Percentiles rank a stretch among this genome's conserved stretches.
phyloP scores from a whole-genome alignment of 2,797 vertebrate genomes.

The Crocidura indochinensis region DNA sequence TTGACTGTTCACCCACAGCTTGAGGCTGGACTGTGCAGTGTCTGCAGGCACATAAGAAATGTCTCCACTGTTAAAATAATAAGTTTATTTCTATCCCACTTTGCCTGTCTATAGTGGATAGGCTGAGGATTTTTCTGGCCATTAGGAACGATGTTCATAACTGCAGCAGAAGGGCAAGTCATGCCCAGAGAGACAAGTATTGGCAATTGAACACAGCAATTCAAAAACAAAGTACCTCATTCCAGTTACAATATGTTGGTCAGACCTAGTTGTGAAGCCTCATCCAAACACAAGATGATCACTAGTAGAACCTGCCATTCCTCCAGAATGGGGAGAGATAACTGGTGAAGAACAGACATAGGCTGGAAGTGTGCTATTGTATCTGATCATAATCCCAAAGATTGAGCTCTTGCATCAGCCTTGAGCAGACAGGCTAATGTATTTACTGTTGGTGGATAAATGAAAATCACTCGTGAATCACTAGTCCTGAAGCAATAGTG shows the following conservation, averaged over 20 bases:
- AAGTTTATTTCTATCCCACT: background rate
- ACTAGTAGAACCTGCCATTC: background rate
- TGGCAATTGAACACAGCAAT: background rate
- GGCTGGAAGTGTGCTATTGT: background rate
- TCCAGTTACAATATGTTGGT: background rate
- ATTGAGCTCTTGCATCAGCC: background rate
- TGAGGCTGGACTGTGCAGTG: background rate
- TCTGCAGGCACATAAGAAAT: background rate
- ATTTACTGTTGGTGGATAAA: constrained; percentile 1
- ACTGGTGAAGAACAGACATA: background rate
- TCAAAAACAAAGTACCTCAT: background rate
- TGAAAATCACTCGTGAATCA: constrained; percentile 4
- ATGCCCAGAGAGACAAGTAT: background rate
- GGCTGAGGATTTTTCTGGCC: background rate
- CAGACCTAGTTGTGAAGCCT: background rate
- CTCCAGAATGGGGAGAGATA: background rate
- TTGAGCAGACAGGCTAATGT: constrained; percentile 27
- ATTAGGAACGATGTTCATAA: background rate
- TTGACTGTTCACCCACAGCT: background rate
- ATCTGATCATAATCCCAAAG: background rate
- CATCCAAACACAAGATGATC: background rate
- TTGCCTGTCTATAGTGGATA: background rate
- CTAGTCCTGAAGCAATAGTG: constrained; percentile 26
- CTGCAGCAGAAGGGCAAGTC: background rate
- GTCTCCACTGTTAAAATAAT: constrained; percentile 34